Conservation (phyloP, 2,797 vertebrate genomes). For the Cephalopachus bancanus region DNA sequence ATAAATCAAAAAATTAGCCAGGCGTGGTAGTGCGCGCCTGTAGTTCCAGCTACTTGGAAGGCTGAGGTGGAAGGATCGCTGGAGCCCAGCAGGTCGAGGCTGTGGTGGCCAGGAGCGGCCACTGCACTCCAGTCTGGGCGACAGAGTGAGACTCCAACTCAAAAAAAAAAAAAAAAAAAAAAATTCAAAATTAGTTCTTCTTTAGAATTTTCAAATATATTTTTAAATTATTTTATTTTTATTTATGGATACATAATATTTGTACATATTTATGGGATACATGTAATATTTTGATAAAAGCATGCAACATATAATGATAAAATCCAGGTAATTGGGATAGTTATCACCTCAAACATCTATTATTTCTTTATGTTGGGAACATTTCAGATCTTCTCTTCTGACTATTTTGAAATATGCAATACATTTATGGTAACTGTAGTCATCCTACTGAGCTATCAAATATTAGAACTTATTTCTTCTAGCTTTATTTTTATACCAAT, state of each 20-base stretch:
- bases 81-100: not conserved
- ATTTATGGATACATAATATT: not conserved
- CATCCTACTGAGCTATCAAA: not conserved
- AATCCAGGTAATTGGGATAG: not conserved
- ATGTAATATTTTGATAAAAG: not conserved
- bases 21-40: not conserved
- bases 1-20: not conserved
- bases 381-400: not conserved
- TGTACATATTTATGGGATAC: not conserved
- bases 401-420: not conserved
- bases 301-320: not conserved
- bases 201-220: not conserved
- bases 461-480: not conserved
- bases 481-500: not conserved
- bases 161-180: not conserved
- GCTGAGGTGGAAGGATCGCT: not conserved
- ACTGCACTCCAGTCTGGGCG: not conserved
- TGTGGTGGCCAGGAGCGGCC: not conserved
- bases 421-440: not conserved
- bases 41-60: not conserved
- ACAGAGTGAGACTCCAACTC: not conserved
- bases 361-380: not conserved
- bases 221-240: not conserved
- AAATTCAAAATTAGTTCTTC: not conserved
- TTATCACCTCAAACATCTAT: not conserved